Evolutionary conservation across 2,888 invertebrate species (phyloP), one percentile per base, ranked within the genome.

Genomic region (Dynastes hyllus): DNA sequence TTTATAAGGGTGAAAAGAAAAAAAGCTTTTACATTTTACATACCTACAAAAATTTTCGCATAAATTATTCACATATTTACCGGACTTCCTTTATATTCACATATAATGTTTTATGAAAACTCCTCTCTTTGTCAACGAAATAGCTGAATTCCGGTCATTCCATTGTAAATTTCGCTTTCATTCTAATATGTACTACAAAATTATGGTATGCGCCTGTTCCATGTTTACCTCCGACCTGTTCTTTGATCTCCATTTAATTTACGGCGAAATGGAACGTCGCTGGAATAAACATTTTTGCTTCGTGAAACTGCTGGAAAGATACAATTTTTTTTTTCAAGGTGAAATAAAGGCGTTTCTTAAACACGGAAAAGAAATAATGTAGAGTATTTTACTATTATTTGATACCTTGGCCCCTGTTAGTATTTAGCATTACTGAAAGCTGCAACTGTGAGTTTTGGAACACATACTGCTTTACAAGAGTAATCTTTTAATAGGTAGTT

Each of bases 161-260:
- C 32, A 40, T 37, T 6, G 16, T 4, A 66, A 66, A 66, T 37
- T n/a, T n/a, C 13, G 8, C 40, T 13, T 40, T 40, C 66, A 55
- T 9, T 66, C 37, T 40, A 40, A n/a, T 22, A 22, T 22, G 22
- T 66, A 16, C 66, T 45, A 40, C n/a, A 32, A 66, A 66, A 11
- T 66, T n/a, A 16, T 16, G 3, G n/a, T 32, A 9, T 65, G 29
- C 65, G 1, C 2, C 13, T 16, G n/a, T 6, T 55, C 22, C n/a
- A n/a, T 16, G 32, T 37, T 37, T 65, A 8, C 37, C 37, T 66
- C 16, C 32, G 16, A 16, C n/a, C 13, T 40, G 40, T 37, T 40
- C 66, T 66, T 66, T 66, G 66, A 66, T 66, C 66, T 66, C 37
- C 40, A 66, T 66, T 66, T 45, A 37, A 66, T 66, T 66, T 66